Conservation (phyloP, 2,113 vertebrate species). For the Alligator sinensis region DNA sequence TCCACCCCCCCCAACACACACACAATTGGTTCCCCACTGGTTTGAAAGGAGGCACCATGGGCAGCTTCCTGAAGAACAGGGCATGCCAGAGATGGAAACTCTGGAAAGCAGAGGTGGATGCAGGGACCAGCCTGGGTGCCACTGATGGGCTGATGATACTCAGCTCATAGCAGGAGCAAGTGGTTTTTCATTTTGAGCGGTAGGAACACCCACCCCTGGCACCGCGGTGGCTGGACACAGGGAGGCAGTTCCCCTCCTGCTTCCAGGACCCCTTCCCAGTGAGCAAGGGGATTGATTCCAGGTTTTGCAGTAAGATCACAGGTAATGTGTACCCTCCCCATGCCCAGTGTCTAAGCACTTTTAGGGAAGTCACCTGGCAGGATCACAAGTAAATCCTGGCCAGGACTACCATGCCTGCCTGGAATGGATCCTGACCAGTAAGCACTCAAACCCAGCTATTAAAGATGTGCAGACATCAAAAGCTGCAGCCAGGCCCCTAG, state of each 20-base stretch:
- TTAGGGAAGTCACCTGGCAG: background rate
- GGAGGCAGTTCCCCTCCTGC: background rate
- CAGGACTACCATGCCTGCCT: background rate
- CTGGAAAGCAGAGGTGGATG: background rate
- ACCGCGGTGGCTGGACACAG: background rate
- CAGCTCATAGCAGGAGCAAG: background rate
- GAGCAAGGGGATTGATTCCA: background rate
- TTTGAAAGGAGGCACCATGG: background rate
- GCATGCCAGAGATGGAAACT: too few species aligned
- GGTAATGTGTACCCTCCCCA: background rate
- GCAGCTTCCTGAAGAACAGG: background rate
- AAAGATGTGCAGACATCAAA: background rate
- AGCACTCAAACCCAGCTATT: background rate
- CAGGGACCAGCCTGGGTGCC: background rate
- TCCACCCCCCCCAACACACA: background rate
- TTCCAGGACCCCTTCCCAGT: background rate
- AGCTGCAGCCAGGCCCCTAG: background rate
- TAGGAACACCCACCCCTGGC: background rate
- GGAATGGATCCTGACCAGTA: background rate
- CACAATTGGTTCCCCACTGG: background rate
- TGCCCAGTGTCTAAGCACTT: background rate
- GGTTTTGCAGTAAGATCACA: background rate
- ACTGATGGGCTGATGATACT: background rate
- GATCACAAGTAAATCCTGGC: background rate
- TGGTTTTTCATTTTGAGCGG: background rate